Evolutionary conservation across 2,888 invertebrate genomes (phyloP).

Genomic region (Cataglyphis cursor): DNA sequence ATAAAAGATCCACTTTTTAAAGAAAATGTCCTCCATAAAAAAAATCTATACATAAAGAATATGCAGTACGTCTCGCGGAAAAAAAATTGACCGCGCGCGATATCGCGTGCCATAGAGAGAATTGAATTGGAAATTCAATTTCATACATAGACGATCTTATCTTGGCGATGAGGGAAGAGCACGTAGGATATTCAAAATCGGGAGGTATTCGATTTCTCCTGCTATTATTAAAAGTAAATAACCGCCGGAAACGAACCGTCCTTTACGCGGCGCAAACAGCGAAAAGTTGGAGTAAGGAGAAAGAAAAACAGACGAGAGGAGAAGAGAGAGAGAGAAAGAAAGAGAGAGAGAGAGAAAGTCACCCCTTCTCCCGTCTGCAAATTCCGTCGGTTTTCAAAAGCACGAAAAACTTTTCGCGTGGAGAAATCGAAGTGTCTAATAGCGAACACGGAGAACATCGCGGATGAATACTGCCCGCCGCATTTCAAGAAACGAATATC

Average conservation of each 20-base stretch:
- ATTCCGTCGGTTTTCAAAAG: slow-evolving; percentile 37
- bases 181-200: slow-evolving; percentile 48
- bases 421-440: slow-evolving; percentile 38
- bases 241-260: slow-evolving; percentile 47
- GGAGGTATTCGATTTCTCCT: slow-evolving; percentile 43
- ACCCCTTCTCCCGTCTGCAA: slow-evolving; percentile 27
- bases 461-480: slow-evolving; percentile 45
- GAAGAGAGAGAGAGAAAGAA: neutral
- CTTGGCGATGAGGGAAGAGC: slow-evolving; percentile 31
- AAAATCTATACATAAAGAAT: neutral
- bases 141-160: slow-evolving; percentile 49
- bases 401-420: slow-evolving; percentile 21
- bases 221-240: slow-evolving; percentile 55
- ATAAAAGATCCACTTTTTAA: neutral
- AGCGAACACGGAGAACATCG: slow-evolving; percentile 44
- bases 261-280: slow-evolving; percentile 27
- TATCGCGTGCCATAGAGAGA: slow-evolving; percentile 31
- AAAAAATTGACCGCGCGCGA: slow-evolving; percentile 12
- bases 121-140: slow-evolving; percentile 53
- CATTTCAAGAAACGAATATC: slow-evolving; percentile 51
- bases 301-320: slow-evolving; percentile 41
- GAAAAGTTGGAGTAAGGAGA: slow-evolving; percentile 44
- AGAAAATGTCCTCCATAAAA: neutral
- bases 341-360: neutral
- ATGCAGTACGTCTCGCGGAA: neutral